Evolutionary conservation across 2,888 invertebrate species (phyloP).

Genomic region (Cinara cedri): DNA sequence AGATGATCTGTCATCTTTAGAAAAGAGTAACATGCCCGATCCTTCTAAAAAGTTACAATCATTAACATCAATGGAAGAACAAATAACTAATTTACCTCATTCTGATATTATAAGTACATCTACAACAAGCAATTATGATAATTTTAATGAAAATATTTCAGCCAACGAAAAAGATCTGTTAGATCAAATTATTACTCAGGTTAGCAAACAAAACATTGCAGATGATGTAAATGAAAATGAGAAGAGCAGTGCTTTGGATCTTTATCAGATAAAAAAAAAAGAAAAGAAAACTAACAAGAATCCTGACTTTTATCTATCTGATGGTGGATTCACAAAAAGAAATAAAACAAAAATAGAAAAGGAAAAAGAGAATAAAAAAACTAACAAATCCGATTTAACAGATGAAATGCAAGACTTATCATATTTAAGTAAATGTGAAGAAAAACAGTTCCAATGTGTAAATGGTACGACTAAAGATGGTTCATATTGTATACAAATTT

Average conservation of each 20-base stretch:
- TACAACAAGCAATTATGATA: conserved; percentile 8
- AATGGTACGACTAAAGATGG: conserved; percentile 70
- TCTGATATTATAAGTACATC: conserved; percentile 9
- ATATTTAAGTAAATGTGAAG: conserved; percentile 42
- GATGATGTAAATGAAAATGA: conserved; percentile 18
- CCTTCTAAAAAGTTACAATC: conserved; percentile 46
- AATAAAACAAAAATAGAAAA: conserved; percentile 57
- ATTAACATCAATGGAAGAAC: conserved; percentile 30
- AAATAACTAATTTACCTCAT: neutral
- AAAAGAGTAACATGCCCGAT: conserved; percentile 32
- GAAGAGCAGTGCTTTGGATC: conserved; percentile 20
- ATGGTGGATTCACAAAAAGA: conserved; percentile 56
- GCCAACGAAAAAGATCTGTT: conserved; percentile 7
- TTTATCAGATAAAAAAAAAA: conserved; percentile 56
- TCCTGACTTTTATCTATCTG: conserved; percentile 48
- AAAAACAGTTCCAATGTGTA: conserved; percentile 68
- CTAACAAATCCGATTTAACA: neutral
- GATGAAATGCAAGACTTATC: conserved; percentile 51
- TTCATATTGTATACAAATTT: conserved; percentile 67
- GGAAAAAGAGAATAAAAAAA: conserved; percentile 55
- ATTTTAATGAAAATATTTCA: conserved; percentile 14
- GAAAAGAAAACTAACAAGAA: conserved; percentile 58
- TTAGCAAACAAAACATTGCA: conserved; percentile 8
- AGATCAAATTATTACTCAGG: conserved; percentile 17
- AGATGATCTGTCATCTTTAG: conserved; percentile 22